These are phyloP conservation scores for Vanessa atalanta DNA, from an alignment of 1,140 invertebrate species.

Conservation along the genomic window DNA sequence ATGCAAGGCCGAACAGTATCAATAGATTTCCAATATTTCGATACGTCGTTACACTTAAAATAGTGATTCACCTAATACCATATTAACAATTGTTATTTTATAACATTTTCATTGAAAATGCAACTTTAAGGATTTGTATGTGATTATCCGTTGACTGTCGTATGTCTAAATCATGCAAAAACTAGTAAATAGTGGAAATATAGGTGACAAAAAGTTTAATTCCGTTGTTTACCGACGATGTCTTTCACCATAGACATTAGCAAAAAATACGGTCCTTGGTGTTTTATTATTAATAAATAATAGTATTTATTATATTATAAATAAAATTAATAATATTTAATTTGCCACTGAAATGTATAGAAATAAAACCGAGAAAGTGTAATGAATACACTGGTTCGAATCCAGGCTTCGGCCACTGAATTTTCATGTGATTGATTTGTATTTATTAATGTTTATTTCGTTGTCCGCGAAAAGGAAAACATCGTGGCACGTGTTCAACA, in stretches of 20 bases:
- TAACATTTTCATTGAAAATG: not conserved
- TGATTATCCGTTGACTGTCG: not conserved
- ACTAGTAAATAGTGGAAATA: slow-evolving; percentile 4
- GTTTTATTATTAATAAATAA: not conserved
- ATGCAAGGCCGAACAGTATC: slow-evolving; percentile 34
- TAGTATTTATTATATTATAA: no score
- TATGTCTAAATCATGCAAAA: not conserved
- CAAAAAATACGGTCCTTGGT: not conserved
- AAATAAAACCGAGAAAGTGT: no score
- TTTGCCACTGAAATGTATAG: no score
- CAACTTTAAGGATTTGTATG: not conserved
- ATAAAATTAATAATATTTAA: no score
- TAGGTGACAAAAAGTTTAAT: slow-evolving; percentile 1
- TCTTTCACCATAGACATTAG: not conserved
- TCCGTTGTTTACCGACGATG: not conserved
- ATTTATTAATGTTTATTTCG: no score
- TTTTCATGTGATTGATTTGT: no score
- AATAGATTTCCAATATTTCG: slow-evolving; percentile 36
- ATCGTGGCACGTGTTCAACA: no score
- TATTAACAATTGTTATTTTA: not conserved
- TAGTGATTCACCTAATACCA: not conserved
- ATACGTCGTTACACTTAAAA: not conserved
- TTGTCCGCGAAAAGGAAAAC: no score
- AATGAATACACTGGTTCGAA: no score
- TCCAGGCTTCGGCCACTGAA: no score